phyloP scores from a whole-genome alignment of 2,113 vertebrate species.

The Lagopus leucura region DNA sequence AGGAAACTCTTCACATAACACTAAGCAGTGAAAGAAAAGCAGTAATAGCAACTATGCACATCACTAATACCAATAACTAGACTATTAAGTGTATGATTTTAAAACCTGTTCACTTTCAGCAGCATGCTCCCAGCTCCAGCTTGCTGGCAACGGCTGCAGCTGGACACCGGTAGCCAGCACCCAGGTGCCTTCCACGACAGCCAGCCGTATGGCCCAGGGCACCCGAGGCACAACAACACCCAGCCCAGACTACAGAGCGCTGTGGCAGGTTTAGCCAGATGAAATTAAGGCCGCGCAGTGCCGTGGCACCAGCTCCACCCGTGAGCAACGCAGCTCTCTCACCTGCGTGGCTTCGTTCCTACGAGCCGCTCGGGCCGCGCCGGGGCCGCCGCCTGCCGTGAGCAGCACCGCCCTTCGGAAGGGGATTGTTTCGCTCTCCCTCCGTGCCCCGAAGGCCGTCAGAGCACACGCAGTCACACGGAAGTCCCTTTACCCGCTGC shows the following conservation, averaged over 20 bases:
- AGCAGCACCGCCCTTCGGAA: not conserved
- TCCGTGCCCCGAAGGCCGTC: not conserved
- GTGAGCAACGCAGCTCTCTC: not conserved
- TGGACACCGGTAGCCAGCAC: not conserved
- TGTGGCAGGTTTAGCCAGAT: not conserved
- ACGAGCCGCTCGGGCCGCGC: too few species aligned
- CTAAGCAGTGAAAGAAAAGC: not conserved
- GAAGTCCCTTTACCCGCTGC: not conserved
- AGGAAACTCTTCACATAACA: not conserved
- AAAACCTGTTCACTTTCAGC: not conserved
- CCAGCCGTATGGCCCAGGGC: rapidly evolving
- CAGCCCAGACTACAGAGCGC: rapidly evolving
- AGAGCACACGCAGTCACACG: not conserved
- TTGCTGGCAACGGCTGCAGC: too few species aligned
- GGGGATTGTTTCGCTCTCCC: not conserved
- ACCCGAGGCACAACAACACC: not conserved
- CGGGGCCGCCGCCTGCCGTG: too few species aligned
- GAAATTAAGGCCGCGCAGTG: not conserved
- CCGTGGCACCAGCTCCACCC: not conserved
- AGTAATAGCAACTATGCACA: not conserved
- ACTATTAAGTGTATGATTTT: not conserved
- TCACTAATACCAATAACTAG: not conserved
- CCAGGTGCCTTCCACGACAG: not conserved
- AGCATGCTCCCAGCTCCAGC: not conserved
- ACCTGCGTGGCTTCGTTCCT: not conserved